phyloP scores from a whole-genome alignment of 2,113 vertebrate species.

The Oplegnathus fasciatus region DNA sequence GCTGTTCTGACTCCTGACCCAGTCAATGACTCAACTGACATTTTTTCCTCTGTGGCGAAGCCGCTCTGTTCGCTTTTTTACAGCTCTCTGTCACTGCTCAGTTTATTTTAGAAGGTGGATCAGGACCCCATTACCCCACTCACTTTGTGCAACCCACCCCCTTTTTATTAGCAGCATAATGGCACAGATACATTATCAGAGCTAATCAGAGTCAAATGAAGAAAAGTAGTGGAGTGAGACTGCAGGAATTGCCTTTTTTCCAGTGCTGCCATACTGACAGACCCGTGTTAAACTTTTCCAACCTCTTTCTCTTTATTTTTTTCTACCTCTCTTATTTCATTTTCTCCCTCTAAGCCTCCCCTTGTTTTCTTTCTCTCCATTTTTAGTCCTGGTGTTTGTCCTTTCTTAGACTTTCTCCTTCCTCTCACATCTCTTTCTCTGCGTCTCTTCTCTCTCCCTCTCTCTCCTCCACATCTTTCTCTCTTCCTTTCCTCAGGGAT shows the following conservation, averaged over 20 bases:
- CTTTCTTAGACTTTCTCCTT: constrained; percentile 34
- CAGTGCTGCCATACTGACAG: constrained; percentile 31
- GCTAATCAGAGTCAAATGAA: constrained; percentile 94
- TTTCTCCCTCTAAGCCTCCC: constrained; percentile 24
- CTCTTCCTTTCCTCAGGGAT: constrained; percentile 65
- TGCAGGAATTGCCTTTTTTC: constrained; percentile 87
- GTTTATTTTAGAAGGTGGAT: constrained; percentile 76
- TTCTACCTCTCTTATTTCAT: constrained; percentile 21
- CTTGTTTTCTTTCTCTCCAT: constrained; percentile 45
- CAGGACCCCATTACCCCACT: constrained; percentile 69
- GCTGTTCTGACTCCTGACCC: constrained; percentile 13
- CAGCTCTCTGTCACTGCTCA: constrained; percentile 53
- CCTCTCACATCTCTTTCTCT: constrained; percentile 62
- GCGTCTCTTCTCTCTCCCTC: constrained; percentile 44
- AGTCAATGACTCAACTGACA: constrained; percentile 21
- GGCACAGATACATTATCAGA: constrained; percentile 91
- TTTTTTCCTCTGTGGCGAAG: constrained; percentile 10
- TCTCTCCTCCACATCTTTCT: constrained; percentile 69
- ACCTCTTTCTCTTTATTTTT: constrained; percentile 18
- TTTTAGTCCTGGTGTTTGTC: constrained; percentile 52
- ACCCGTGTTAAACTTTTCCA: constrained; percentile 43
- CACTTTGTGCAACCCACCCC: constrained; percentile 63
- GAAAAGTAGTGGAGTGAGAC: constrained; percentile 91
- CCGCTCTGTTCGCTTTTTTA: constrained; percentile 33
- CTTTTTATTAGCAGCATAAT: constrained; percentile 85